Evolutionary conservation across 35 echinoderm and acorn worm species (phyloP).

Genomic region (Lytechinus pictus): DNA sequence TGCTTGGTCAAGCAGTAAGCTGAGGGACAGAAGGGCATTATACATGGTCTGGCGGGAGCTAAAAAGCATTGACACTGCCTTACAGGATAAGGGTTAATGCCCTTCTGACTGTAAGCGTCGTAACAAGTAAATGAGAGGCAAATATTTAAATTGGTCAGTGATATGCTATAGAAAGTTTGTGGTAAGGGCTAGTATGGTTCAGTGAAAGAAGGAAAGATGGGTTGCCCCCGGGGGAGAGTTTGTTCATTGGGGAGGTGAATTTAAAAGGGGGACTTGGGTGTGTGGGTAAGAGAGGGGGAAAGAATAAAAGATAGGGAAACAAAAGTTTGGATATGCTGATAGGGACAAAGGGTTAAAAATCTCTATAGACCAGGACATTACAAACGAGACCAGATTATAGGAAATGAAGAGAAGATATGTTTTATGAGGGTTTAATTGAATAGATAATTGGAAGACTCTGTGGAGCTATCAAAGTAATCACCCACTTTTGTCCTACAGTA

Average conservation of each 20-base stretch:
- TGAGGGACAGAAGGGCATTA: neutral
- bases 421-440: neutral
- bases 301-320: neutral
- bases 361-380: neutral
- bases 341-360: neutral
- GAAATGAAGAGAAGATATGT: neutral
- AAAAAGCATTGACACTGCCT: neutral
- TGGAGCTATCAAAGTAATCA: neutral
- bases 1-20: neutral
- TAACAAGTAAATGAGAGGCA: neutral
- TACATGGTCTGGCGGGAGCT: neutral
- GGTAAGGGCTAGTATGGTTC: neutral
- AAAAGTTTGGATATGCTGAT: no score
- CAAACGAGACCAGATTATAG: neutral
- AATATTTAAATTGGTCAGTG: slow-evolving; percentile 5
- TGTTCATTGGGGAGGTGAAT: neutral
- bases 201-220: neutral
- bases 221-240: neutral
- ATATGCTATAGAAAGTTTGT: neutral
- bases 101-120: neutral
- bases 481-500: neutral
- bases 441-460: neutral
- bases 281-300: neutral
- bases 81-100: neutral
- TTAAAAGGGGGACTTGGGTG: neutral